Evolutionary conservation across 1,140 invertebrate genomes (phyloP).

Genomic region (Pissodes strobi): DNA sequence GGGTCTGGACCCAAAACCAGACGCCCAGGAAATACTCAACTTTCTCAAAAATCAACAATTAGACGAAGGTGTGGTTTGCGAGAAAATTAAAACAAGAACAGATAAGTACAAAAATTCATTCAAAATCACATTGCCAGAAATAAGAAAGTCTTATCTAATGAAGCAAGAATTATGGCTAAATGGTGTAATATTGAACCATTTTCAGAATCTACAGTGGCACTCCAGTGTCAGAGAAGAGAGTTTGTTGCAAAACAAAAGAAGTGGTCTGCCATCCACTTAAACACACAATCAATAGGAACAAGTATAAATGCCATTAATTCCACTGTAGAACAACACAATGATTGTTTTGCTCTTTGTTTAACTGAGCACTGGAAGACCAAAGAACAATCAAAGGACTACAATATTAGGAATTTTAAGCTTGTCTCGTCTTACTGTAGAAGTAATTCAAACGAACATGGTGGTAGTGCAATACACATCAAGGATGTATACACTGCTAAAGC

Average conservation of each 20-base stretch:
- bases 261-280: background rate
- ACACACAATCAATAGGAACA: background rate
- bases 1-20: background rate
- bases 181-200: too few species aligned
- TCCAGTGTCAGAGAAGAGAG: too few species aligned
- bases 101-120: too few species aligned
- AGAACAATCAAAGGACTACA: too few species aligned
- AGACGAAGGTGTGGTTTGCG: too few species aligned
- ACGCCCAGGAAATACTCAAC: too few species aligned
- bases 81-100: too few species aligned
- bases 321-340: too few species aligned
- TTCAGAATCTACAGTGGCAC: background rate
- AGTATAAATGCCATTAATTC: too few species aligned
- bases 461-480: background rate
- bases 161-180: background rate
- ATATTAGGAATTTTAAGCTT: too few species aligned
- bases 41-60: too few species aligned
- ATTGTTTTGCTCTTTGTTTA: too few species aligned
- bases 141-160: background rate
- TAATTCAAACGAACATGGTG: background rate
- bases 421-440: background rate
- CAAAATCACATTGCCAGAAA: background rate
- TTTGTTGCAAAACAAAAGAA: background rate
- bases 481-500: background rate
- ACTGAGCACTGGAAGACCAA: background rate